Evolutionary conservation across 1,140 invertebrate species (phyloP).

Genomic region (Drosophila sucinea): DNA sequence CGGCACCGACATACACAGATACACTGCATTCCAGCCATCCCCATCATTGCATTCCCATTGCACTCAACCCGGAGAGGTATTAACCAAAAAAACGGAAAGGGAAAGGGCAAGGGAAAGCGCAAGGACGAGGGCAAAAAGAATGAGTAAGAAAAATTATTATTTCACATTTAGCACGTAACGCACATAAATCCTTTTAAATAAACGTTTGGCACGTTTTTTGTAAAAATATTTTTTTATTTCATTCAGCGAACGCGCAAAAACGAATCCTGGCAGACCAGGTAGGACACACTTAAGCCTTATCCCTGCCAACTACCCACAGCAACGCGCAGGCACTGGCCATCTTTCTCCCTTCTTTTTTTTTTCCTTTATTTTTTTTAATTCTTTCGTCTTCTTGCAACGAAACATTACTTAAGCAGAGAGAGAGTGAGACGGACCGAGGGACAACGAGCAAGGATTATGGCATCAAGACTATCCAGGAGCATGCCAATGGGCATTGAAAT

Average conservation of each 20-base stretch:
- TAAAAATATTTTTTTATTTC: slow-evolving; percentile 54
- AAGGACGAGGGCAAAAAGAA: slow-evolving; percentile 28
- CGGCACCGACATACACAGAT: not conserved
- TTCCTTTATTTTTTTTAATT: slow-evolving; percentile 39
- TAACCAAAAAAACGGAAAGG: slow-evolving; percentile 13
- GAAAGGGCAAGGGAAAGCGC: not conserved
- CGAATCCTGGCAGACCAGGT: slow-evolving; percentile 9
- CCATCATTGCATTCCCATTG: slow-evolving; percentile 45
- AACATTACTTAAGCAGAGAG: not conserved
- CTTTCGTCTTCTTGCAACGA: slow-evolving; percentile 24
- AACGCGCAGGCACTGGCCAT: slow-evolving; percentile 16
- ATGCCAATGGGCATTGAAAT: slow-evolving; percentile 73
- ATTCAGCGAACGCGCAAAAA: slow-evolving; percentile 34
- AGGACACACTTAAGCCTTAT: slow-evolving; percentile 59
- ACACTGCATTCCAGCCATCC: not conserved
- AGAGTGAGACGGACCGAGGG: slow-evolving; percentile 11
- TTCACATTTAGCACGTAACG: slow-evolving; percentile 82
- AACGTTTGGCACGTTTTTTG: slow-evolving; percentile 82
- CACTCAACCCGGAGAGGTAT: slow-evolving; percentile 42
- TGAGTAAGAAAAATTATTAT: slow-evolving; percentile 75
- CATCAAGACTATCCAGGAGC: slow-evolving; percentile 58
- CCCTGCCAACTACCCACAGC: slow-evolving; percentile 27
- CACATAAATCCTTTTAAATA: slow-evolving; percentile 82
- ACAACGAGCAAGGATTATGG: slow-evolving; percentile 68
- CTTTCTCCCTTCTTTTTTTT: slow-evolving; percentile 17